Evolutionary conservation across 2,113 vertebrate species (phyloP).

Genomic region (Phyllopteryx taeniolatus): DNA sequence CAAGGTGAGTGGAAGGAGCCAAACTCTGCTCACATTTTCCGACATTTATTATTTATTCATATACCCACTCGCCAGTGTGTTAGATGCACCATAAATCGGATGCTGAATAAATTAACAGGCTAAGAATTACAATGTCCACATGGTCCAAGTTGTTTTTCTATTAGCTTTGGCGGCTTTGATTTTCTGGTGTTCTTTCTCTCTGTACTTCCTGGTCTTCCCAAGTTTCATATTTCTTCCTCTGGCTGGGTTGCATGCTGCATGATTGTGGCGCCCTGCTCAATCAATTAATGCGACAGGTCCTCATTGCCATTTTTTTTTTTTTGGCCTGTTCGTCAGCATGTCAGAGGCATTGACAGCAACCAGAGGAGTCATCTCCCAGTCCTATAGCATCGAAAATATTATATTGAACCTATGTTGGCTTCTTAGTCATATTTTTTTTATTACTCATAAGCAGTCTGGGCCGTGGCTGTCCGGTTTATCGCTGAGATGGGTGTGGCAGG

Average conservation of each 20-base stretch:
- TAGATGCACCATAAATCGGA: not conserved
- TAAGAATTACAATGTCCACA: not conserved
- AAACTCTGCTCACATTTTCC: not conserved
- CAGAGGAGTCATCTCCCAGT: not conserved
- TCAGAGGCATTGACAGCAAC: not conserved
- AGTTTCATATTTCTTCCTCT: not conserved
- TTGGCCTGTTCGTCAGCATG: not conserved
- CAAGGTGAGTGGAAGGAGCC: constrained; percentile 77
- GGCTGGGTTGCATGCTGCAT: not conserved
- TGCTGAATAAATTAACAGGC: not conserved
- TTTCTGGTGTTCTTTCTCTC: not conserved
- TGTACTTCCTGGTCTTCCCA: not conserved
- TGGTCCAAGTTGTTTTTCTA: not conserved
- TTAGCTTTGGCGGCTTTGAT: not conserved
- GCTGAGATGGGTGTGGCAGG: constrained; percentile 46
- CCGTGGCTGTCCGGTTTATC: not conserved
- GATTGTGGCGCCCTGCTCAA: not conserved
- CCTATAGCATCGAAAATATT: constrained; percentile 2
- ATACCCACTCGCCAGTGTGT: not conserved
- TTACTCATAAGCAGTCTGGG: constrained; percentile 22
- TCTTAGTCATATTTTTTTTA: constrained; percentile 15
- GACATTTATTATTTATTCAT: not conserved
- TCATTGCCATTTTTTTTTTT: not conserved
- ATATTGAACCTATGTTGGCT: not conserved
- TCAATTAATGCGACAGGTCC: not conserved